A percentile compares a stretch with the other conserved stretches of the same genome.
These are phyloP conservation scores for Crocidura indochinensis DNA, from an alignment of 2,797 vertebrate species.

Conservation along the genomic window DNA sequence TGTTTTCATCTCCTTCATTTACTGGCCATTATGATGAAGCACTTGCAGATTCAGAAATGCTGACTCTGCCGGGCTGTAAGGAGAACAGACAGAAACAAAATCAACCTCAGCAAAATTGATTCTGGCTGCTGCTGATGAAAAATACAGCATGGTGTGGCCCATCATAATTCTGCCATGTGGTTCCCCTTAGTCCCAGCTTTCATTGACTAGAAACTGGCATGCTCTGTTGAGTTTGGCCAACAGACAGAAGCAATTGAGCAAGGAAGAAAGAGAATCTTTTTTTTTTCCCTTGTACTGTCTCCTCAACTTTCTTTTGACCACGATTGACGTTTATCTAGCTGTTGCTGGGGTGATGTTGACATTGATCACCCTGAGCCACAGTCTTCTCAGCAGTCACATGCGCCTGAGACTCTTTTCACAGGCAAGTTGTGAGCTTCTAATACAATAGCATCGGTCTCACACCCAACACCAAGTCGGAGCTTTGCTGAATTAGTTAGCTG, in stretches of 20 bases:
- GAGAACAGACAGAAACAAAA: conserved; percentile 59
- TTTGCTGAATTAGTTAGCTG: neutral
- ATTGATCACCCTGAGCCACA: neutral
- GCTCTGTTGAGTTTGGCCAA: neutral
- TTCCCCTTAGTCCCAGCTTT: neutral
- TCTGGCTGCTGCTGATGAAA: conserved; percentile 52
- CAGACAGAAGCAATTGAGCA: neutral
- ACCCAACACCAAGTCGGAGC: neutral
- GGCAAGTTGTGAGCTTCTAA: neutral
- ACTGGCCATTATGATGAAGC: neutral
- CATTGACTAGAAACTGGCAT: neutral
- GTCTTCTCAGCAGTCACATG: neutral
- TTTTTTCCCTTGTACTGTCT: no score
- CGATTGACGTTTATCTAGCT: neutral
- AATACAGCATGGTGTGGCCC: neutral
- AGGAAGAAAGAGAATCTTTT: neutral
- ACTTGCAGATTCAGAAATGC: conserved; percentile 47
- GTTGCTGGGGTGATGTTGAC: neutral
- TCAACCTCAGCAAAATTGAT: conserved; percentile 49
- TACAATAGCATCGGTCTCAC: no score
- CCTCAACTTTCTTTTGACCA: neutral
- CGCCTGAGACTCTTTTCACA: neutral
- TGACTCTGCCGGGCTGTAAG: conserved; percentile 34
- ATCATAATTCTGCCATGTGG: neutral
- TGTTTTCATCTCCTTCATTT: neutral